Evolutionary conservation across 37 sponge, comb jelly and placozoan genomes (phyloP).

Genomic region (Diacarnus erythraeanus): DNA sequence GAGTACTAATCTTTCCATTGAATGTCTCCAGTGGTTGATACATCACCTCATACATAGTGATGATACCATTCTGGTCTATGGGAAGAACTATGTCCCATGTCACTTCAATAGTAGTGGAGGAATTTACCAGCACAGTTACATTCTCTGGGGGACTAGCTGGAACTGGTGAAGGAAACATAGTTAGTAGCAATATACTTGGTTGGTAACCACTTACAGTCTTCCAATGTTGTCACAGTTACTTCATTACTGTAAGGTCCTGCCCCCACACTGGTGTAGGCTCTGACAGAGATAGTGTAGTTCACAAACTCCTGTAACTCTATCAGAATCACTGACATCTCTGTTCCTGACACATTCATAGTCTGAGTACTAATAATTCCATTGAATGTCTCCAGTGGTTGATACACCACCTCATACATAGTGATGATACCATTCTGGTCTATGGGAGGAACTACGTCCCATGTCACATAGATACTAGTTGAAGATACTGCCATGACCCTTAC

Average conservation of each 20-base stretch:
- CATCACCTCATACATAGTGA: conserved; percentile 16
- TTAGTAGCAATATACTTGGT: background rate
- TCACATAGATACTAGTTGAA: conserved; percentile 32
- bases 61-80: conserved; percentile 20
- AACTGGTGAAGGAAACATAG: background rate
- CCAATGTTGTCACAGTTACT: conserved; percentile 14
- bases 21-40: conserved; percentile 6
- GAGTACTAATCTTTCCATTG: background rate
- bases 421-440: conserved; percentile 44
- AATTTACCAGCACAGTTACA: background rate
- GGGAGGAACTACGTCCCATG: conserved; percentile 18
- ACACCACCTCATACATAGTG: conserved; percentile 28
- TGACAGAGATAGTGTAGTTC: conserved; percentile 23
- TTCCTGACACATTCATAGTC: background rate
- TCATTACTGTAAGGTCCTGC: conserved; percentile 3
- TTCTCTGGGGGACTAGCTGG: background rate
- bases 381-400: conserved; percentile 24
- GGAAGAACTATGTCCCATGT: conserved; percentile 19
- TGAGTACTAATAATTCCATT: background rate
- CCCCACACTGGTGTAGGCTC: conserved; percentile 30
- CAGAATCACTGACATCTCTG: background rate
- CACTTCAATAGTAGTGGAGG: conserved; percentile 25
- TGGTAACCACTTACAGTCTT: conserved; percentile 21
- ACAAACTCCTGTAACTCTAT: conserved; percentile 12
- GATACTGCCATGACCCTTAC: conserved; percentile 2